These are phyloP conservation scores for Antennarius striatus DNA, from an alignment of 2,113 vertebrate species.

Conservation along the genomic window DNA sequence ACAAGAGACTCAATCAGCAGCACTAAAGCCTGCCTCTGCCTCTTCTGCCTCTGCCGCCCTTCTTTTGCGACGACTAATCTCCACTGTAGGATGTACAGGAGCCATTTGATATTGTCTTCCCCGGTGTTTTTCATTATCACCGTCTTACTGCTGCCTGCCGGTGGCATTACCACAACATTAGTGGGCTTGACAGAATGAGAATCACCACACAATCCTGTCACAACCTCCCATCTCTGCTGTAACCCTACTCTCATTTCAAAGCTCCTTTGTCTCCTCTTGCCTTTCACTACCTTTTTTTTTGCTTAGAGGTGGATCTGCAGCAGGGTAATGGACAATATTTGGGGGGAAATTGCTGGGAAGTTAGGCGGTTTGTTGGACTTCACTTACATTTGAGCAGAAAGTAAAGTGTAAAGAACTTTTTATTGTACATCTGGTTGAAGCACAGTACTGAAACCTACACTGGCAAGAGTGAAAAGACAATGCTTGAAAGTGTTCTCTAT, in stretches of 20 bases:
- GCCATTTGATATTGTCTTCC: conserved; percentile 99
- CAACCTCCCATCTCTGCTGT: conserved; percentile 83
- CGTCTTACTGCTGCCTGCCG: conserved; percentile 91
- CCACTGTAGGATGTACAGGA: conserved; percentile 91
- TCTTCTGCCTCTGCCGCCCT: conserved; percentile 61
- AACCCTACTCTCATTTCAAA: conserved; percentile 72
- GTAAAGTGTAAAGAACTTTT: conserved; percentile 16
- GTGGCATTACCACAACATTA: conserved; percentile 94
- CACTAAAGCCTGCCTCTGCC: conserved; percentile 73
- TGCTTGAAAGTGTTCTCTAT: no score
- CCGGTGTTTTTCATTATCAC: conserved; percentile 99
- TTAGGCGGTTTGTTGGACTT: conserved; percentile 36
- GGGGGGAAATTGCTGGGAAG: conserved; percentile 34
- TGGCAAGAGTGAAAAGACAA: neutral
- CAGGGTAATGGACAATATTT: conserved; percentile 53
- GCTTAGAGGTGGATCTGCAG: conserved; percentile 44
- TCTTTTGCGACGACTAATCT: conserved; percentile 76
- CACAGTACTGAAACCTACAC: conserved; percentile 1
- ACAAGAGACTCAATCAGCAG: conserved; percentile 79
- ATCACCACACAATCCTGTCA: conserved; percentile 92
- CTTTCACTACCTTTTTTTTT: conserved; percentile 48
- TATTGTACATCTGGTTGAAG: conserved; percentile 3
- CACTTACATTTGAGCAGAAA: conserved; percentile 35
- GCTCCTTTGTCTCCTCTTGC: conserved; percentile 61
- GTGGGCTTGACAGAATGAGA: conserved; percentile 90